Base-by-base conservation (phyloP, 2,888 invertebrate species). In the Eupithecia tripunctaria region DNA sequence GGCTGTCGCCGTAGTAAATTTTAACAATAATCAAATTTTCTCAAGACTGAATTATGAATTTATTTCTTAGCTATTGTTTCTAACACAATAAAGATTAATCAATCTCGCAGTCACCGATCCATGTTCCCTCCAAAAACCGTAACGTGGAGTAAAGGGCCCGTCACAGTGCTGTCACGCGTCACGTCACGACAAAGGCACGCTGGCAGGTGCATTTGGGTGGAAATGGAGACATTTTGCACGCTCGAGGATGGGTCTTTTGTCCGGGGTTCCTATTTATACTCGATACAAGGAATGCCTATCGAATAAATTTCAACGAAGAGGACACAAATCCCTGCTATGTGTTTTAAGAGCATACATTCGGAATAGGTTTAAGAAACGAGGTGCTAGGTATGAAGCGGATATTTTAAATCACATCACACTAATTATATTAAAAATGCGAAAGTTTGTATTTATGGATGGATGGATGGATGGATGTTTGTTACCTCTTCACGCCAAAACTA, bases 121-220 rank as follows among this genome's bases (percentile, higher is more conserved):
- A 68, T 73, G 76, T 67, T 75, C 75, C 73, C 51, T 36, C 67
- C 60, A 56, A 68, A 72, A 70, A 73, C 74, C 76, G 76, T 77
- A 76, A 78, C 76, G 63, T 18, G 60, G 70, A 74, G 76, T 80
- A 77, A 77, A 74, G 76, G 73, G 76, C 67, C 74, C 75, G 74
- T 63, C 73, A 51, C 59, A 67, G 74, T 78, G 75, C 74, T 75
- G 73, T 64, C 76, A 73, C 70, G 67, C 51, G 75, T 67, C 74
- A 68, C 73, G 63, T 21, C 68, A 70, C 47, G 62, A 64, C 62
- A 66, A 74, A 74, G 76, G 62, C 75, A 73, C 71, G 72, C 64
- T 73, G 78, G 76, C 75, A 72, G 72, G 77, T 77, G 79, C 79
- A 77, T 73, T 76, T 76, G 76, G 64, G 78, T 73, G 79, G 76